These are phyloP conservation scores for Eumeta japonica DNA, from an alignment of 1,140 invertebrate species.

Conservation along the genomic window DNA sequence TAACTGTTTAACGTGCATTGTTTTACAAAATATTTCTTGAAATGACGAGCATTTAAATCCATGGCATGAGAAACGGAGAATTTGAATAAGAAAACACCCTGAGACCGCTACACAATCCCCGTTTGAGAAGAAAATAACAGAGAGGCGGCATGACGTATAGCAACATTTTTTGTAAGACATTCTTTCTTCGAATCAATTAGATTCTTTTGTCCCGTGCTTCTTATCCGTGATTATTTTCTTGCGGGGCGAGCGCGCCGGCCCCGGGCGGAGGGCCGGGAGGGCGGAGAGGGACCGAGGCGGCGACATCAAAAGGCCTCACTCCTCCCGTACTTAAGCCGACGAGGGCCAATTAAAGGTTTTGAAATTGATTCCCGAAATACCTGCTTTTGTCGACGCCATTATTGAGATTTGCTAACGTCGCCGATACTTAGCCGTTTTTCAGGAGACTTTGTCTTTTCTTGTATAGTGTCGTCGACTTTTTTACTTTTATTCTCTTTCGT, in stretches of 20 bases:
- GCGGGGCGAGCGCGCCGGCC: slow-evolving; percentile 10
- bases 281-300: slow-evolving; percentile 6
- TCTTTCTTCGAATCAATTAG: slow-evolving; percentile 40
- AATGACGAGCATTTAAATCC: too few species aligned
- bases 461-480: slow-evolving; percentile 7
- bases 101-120: too few species aligned
- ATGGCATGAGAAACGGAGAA: too few species aligned
- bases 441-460: slow-evolving; percentile 4
- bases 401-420: slow-evolving; percentile 41
- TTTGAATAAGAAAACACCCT: too few species aligned
- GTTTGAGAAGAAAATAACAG: too few species aligned
- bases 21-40: too few species aligned
- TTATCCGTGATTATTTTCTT: slow-evolving; percentile 38
- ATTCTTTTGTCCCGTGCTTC: slow-evolving; percentile 38
- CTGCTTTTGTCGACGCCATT: slow-evolving; percentile 25
- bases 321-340: slow-evolving; percentile 8
- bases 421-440: too few species aligned
- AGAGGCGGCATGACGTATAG: slow-evolving; percentile 3
- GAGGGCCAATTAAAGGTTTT: slow-evolving; percentile 47
- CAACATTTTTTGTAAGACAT: slow-evolving; percentile 18
- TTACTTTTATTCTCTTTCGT: too few species aligned
- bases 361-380: slow-evolving; percentile 35
- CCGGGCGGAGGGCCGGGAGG: neutral
- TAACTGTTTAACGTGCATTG: too few species aligned
- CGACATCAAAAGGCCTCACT: slow-evolving; percentile 35